Conservation (phyloP, 2,113 vertebrate genomes). For the Pluvianellus socialis region DNA sequence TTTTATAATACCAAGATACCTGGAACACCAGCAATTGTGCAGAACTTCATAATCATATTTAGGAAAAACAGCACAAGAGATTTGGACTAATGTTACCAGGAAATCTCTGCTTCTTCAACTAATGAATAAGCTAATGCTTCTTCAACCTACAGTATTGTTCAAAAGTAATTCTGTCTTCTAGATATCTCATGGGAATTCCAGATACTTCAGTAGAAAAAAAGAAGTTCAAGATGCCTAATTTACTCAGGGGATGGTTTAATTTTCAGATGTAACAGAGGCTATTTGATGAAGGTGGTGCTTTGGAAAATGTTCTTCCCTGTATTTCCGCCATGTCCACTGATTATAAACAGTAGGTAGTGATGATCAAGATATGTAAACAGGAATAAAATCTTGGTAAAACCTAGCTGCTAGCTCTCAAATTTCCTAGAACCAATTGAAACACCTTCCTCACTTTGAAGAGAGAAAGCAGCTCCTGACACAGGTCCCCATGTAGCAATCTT, state of each 20-base stretch:
- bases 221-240: background rate
- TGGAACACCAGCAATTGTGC: background rate
- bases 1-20: background rate
- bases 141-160: background rate
- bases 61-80: background rate
- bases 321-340: background rate
- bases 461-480: background rate
- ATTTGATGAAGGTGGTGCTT: background rate
- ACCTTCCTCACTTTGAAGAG: background rate
- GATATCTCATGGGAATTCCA: background rate
- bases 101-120: background rate
- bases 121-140: background rate
- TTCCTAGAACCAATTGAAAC: background rate
- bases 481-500: background rate
- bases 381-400: background rate
- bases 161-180: background rate
- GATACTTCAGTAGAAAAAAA: background rate
- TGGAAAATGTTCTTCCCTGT: background rate
- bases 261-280: background rate
- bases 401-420: background rate
- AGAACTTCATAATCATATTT: background rate
- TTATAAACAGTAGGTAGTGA: background rate
- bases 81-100: background rate
- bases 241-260: background rate
- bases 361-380: background rate